Evolutionary conservation across 2,888 invertebrate genomes (phyloP), one percentile per base, ranked within the genome.

Genomic region (Fissipunctia ypsillon): DNA sequence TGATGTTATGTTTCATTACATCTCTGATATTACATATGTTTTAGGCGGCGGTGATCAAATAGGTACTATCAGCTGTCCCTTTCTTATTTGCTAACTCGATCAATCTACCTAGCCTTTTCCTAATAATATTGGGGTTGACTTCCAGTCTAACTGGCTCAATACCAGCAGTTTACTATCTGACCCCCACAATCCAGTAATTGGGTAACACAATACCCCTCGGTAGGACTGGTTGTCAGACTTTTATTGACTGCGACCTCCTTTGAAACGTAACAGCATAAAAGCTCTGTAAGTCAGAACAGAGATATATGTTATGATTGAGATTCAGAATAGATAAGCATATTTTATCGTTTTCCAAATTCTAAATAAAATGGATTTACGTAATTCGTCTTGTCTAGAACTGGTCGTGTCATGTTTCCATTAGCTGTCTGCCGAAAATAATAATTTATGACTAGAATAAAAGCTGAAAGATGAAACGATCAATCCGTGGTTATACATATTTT

Each of bases 331-430:
- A n/a, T 50, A 60, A n/a, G 10, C 5, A n/a, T 28, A 25, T 22
- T 54, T 41, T 31, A 71, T 70, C 60, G 38, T 78, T 60, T 60
- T 41, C 25, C 12, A 14, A 60, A 54, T 63, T 41, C 52, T 76
- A 56, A 28, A 41, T 43, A 28, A 48, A 77, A 78, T 57, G 41
- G 54, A 67, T 68, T 72, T 35, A 65, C 10, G 73, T 65, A 25
- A 73, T 65, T 57, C 48, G 52, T 83, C 69, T 63, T 66, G 14
- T 66, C 57, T 67, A n/a, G 50, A 64, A 19, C 31, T 25, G 56
- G 41, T 45, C 50, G 72, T 74, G 69, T 83, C 74, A 60, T 52
- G 43, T 69, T 83, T 73, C 69, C 69, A 81, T 81, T 80, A 74
- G 48, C 35, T 16, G 63, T 64, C 31, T 45, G 38, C 28, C 45